Percentiles rank a stretch among this genome's conserved stretches.
Evolutionary conservation across 2,797 vertebrate genomes (phyloP).

Genomic region (Smutsia gigantea): DNA sequence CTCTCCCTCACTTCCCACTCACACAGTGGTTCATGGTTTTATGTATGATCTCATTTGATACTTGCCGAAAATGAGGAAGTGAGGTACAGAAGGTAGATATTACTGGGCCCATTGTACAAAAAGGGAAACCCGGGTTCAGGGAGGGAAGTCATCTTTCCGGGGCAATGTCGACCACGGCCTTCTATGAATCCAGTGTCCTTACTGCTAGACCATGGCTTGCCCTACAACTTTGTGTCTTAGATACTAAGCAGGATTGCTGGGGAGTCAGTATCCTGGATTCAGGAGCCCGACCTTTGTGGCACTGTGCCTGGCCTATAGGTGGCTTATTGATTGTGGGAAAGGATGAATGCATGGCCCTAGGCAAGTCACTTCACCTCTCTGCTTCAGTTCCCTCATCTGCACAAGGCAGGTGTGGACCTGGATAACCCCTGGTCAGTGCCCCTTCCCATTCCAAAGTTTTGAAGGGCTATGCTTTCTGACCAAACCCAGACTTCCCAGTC

Average conservation of each 20-base stretch:
- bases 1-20: not conserved
- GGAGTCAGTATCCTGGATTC: too few species aligned
- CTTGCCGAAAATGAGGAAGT: not conserved
- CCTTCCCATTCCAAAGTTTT: not conserved
- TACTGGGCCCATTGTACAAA: not conserved
- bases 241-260: accelerated
- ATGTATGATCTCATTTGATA: not conserved
- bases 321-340: not conserved
- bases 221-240: not conserved
- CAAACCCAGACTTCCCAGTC: not conserved
- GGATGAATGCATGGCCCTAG: not conserved
- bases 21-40: not conserved
- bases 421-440: not conserved
- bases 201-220: too few species aligned
- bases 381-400: not conserved
- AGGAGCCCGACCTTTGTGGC: not conserved
- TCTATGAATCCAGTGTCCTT: not conserved
- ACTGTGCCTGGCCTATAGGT: too few species aligned
- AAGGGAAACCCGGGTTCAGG: not conserved
- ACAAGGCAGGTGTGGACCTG: not conserved
- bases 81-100: not conserved
- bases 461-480: not conserved
- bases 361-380: not conserved
- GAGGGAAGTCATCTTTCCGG: not conserved
- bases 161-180: not conserved